A percentile compares a stretch with the other conserved stretches of the same genome.
These are phyloP conservation scores for Drosophila koepferae DNA, from an alignment of 2,888 invertebrate genomes.

Conservation along the genomic window DNA sequence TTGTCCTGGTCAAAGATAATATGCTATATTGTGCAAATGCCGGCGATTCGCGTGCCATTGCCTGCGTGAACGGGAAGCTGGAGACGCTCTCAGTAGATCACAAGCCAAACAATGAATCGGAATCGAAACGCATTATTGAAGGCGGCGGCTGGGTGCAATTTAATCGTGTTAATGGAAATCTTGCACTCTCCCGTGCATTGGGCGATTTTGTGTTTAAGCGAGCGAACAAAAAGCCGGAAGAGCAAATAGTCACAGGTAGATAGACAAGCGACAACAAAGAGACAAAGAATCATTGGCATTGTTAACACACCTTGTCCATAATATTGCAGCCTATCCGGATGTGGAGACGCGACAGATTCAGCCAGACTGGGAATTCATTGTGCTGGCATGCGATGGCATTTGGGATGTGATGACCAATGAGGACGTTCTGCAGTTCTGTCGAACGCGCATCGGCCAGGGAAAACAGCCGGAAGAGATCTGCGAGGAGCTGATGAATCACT, in stretches of 20 bases:
- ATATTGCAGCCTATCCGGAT: conserved; percentile 93
- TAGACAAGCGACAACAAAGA: conserved; percentile 81
- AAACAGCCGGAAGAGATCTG: conserved; percentile 97
- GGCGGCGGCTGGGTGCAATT: conserved; percentile 99
- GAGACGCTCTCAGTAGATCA: conserved; percentile 93
- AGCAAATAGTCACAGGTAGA: conserved; percentile 98
- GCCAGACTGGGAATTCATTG: conserved; percentile 97
- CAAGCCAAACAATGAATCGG: conserved; percentile 96
- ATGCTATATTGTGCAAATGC: conserved; percentile 97
- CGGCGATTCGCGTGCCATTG: conserved; percentile 98
- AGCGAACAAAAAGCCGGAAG: conserved; percentile 92
- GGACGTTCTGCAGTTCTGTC: conserved; percentile 96
- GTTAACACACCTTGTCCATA: conserved; percentile 21
- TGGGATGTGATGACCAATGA: conserved; percentile 99
- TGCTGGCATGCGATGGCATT: conserved; percentile 99
- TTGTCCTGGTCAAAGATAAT: conserved; percentile 93
- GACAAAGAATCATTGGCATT: conserved; percentile 27
- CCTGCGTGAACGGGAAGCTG: conserved; percentile 92
- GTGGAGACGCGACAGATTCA: conserved; percentile 92
- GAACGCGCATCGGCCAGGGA: conserved; percentile 91
- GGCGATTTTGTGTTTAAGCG: conserved; percentile 99
- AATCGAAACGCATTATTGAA: conserved; percentile 94
- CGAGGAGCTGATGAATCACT: conserved; percentile 97
- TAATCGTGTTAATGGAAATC: conserved; percentile 98
- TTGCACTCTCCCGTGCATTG: conserved; percentile 97